Percentiles rank a stretch among this genome's conserved stretches.
Evolutionary conservation across 2,888 invertebrate genomes (phyloP).

Genomic region (Leptothorax acervorum): DNA sequence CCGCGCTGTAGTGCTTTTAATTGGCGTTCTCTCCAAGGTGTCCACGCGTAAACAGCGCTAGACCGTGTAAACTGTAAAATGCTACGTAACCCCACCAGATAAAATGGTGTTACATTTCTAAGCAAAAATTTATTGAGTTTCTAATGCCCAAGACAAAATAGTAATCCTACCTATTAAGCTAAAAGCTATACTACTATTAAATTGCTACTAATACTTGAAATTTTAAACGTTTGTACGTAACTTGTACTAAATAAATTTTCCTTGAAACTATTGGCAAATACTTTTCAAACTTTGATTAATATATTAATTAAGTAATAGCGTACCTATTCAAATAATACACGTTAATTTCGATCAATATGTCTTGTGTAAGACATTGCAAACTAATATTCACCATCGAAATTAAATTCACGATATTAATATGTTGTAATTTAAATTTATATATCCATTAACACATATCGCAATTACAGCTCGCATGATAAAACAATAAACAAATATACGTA

Average conservation of each 20-base stretch:
- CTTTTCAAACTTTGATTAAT: not conserved
- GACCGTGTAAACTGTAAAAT: not conserved
- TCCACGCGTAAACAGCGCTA: slow-evolving; percentile 27
- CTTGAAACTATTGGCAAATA: not conserved
- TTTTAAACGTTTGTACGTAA: not conserved
- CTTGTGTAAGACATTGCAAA: not conserved
- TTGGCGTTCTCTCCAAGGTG: slow-evolving; percentile 31
- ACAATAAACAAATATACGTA: slow-evolving; percentile 16
- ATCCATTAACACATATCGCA: not conserved
- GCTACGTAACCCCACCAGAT: not conserved
- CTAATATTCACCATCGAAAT: not conserved
- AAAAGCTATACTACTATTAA: not conserved
- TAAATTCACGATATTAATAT: slow-evolving; percentile 1
- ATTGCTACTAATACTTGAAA: too few relatives aligned
- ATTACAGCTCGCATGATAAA: not conserved
- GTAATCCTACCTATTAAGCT: slow-evolving; percentile 3
- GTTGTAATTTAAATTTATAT: not conserved
- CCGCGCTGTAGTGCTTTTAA: slow-evolving; percentile 21
- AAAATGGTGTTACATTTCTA: not conserved
- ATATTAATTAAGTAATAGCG: not conserved
- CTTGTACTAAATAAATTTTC: not conserved
- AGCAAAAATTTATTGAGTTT: slow-evolving; percentile 16
- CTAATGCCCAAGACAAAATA: not conserved
- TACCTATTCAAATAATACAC: not conserved
- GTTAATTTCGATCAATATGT: not conserved